phyloP scores from a whole-genome alignment of 2,797 vertebrate genomes.

The Delichon dasypus region DNA sequence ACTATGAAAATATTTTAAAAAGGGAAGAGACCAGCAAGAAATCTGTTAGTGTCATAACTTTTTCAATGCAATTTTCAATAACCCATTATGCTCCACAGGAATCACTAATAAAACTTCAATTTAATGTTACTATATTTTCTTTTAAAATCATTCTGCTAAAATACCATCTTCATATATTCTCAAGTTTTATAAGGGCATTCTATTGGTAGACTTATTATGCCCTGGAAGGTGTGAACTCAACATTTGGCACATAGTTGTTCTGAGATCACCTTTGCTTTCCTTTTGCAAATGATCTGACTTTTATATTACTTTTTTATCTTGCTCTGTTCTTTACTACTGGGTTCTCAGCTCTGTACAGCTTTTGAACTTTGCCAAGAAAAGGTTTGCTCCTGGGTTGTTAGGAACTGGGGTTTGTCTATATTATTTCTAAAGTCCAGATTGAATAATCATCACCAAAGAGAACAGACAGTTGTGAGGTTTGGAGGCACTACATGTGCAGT shows the following conservation, averaged over 20 bases:
- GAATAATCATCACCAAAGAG: neutral
- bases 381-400: neutral
- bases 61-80: neutral
- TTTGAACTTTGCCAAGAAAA: neutral
- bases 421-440: neutral
- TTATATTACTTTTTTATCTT: neutral
- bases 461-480: neutral
- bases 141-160: neutral
- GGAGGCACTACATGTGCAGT: neutral
- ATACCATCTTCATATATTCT: neutral
- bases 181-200: neutral
- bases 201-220: neutral
- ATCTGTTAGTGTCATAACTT: neutral
- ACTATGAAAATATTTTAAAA: neutral
- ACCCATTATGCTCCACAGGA: neutral
- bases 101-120: neutral
- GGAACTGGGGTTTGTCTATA: neutral
- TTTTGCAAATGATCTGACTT: neutral
- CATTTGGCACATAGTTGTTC: neutral
- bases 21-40: neutral
- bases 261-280: neutral
- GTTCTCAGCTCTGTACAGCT: neutral
- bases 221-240: neutral
- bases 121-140: neutral
- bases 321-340: neutral